Conservation (phyloP, 2,888 invertebrate genomes). For the Apamea sordens region DNA sequence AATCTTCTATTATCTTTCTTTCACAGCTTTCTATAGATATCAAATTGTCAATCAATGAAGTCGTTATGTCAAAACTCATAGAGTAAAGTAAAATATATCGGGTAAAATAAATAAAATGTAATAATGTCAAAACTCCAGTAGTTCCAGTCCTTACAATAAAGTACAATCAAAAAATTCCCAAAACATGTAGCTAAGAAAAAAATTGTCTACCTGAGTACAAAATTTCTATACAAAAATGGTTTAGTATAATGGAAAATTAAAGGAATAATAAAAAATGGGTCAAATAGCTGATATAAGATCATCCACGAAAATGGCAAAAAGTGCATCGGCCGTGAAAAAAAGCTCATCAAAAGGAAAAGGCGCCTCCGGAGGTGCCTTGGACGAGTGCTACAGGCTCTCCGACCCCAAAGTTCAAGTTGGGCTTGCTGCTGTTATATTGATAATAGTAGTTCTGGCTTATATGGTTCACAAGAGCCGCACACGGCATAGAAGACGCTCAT, state of each 20-base stretch:
- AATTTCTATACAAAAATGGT: conserved; percentile 27
- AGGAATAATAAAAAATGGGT: conserved; percentile 67
- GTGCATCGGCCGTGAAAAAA: conserved; percentile 65
- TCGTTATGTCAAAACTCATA: neutral
- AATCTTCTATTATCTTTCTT: neutral
- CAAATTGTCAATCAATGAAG: conserved; percentile 27
- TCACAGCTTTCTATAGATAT: conserved; percentile 19
- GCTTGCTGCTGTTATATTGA: conserved; percentile 72
- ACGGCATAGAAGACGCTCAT: conserved; percentile 58
- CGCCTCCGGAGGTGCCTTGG: accelerated
- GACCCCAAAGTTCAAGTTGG: conserved; percentile 77
- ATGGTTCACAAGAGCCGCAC: conserved; percentile 69
- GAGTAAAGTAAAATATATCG: too few species aligned
- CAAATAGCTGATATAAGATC: conserved; percentile 67
- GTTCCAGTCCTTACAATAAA: neutral
- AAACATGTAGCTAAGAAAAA: conserved; percentile 38
- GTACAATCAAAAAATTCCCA: conserved; percentile 4
- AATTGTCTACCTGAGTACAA: neutral
- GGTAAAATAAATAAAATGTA: too few species aligned
- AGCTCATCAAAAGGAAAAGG: conserved; percentile 37
- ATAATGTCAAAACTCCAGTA: conserved; percentile 23
- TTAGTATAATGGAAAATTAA: conserved; percentile 4
- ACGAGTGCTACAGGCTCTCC: conserved; percentile 65
- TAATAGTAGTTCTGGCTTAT: conserved; percentile 73
- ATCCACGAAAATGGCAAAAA: conserved; percentile 70